These are phyloP conservation scores for Pygoscelis antarcticus DNA, from an alignment of 2,113 vertebrate species.

Conservation along the genomic window DNA sequence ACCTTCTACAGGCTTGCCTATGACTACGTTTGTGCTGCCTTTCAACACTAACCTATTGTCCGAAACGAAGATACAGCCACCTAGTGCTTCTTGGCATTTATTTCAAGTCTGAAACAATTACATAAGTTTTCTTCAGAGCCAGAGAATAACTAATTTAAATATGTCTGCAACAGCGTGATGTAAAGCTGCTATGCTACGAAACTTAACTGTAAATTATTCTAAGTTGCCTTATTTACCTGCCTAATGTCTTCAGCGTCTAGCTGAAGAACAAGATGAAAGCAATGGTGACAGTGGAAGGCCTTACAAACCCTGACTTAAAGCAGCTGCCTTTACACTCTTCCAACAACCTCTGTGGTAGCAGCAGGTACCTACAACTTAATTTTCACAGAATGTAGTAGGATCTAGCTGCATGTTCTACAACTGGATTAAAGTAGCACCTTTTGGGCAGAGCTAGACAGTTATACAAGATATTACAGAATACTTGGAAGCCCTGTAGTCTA, in stretches of 20 bases:
- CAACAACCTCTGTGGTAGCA: not conserved
- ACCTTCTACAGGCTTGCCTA: not conserved
- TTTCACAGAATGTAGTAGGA: not conserved
- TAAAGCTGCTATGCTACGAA: not conserved
- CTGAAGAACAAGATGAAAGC: not conserved
- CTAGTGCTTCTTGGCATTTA: not conserved
- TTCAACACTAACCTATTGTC: not conserved
- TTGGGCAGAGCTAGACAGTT: not conserved
- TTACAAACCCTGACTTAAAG: not conserved
- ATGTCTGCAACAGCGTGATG: not conserved
- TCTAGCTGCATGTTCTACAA: not conserved
- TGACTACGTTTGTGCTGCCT: not conserved
- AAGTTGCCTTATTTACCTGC: not conserved
- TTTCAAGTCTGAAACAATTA: not conserved
- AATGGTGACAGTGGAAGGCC: not conserved
- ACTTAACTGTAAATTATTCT: not conserved
- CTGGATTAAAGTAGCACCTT: not conserved
- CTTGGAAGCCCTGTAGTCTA: not conserved
- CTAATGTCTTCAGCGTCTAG: not conserved
- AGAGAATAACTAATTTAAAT: not conserved
- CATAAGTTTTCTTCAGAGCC: not conserved
- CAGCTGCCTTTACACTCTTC: not conserved
- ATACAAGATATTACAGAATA: not conserved
- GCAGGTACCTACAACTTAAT: not conserved
- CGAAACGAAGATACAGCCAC: not conserved